Evolutionary conservation across 2,113 vertebrate species (phyloP).

Genomic region (Xyrauchen texanus): DNA sequence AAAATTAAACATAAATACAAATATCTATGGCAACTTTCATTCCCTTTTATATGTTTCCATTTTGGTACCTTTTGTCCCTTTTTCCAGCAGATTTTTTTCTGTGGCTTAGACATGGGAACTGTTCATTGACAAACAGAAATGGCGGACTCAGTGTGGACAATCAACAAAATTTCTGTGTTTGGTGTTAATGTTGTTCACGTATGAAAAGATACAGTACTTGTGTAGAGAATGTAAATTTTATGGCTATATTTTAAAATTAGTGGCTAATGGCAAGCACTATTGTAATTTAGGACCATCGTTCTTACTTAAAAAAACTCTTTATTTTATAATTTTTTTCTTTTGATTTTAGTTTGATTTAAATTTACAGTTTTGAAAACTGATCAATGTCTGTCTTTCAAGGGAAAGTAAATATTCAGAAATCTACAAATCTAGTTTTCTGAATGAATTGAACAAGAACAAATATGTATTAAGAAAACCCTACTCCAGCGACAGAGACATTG

Average conservation of each 20-base stretch:
- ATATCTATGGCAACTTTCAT: slow-evolving; percentile 95
- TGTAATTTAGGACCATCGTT: slow-evolving; percentile 95
- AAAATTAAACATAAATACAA: slow-evolving; percentile 86
- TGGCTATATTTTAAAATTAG: slow-evolving; percentile 99
- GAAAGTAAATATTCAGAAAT: slow-evolving; percentile 74
- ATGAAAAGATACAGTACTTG: slow-evolving; percentile 92
- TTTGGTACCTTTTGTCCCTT: slow-evolving; percentile 83
- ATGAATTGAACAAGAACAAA: slow-evolving; percentile 47
- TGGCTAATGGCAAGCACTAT: slow-evolving; percentile 97
- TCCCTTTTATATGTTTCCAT: slow-evolving; percentile 97
- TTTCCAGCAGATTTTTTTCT: slow-evolving; percentile 76
- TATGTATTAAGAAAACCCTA: slow-evolving; percentile 17
- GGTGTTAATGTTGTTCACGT: slow-evolving; percentile 98
- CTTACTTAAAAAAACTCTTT: slow-evolving; percentile 82
- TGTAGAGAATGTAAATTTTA: slow-evolving; percentile 99
- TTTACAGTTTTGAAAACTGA: slow-evolving; percentile 73
- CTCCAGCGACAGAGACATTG: slow-evolving; percentile 38
- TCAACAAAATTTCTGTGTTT: slow-evolving; percentile 98
- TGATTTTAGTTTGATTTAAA: slow-evolving; percentile 57
- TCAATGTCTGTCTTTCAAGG: slow-evolving; percentile 83
- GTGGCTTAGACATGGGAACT: slow-evolving; percentile 87
- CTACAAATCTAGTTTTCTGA: slow-evolving; percentile 75
- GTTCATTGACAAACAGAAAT: slow-evolving; percentile 93
- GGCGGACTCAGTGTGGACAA: slow-evolving; percentile 97
- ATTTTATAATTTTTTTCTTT: slow-evolving; percentile 72